A percentile compares a stretch with the other conserved stretches of the same genome.
phyloP scores from a whole-genome alignment of 2,797 vertebrate species.

The Esox masquinongy region DNA sequence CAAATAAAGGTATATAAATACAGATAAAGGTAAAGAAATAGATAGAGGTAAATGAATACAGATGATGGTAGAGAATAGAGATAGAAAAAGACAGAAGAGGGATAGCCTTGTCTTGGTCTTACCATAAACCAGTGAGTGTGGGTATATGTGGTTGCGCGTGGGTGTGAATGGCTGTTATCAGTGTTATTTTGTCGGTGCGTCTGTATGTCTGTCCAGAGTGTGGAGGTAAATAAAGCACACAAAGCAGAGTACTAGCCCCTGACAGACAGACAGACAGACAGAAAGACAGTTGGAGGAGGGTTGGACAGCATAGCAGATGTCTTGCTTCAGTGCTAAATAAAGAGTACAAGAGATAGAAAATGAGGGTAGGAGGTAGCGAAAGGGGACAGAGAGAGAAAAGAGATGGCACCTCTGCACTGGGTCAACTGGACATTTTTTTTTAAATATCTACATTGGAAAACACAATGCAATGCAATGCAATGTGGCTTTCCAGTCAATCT shows the following conservation, averaged over 20 bases:
- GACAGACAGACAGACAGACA: constrained; percentile 66
- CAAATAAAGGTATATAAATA: constrained; percentile 20
- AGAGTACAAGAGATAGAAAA: constrained; percentile 6
- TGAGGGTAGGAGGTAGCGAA: constrained; percentile 8
- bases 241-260: constrained; percentile 26
- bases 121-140: constrained; percentile 60
- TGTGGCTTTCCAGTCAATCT: constrained; percentile 56
- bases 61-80: constrained; percentile 24
- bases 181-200: constrained; percentile 1
- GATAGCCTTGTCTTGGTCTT: constrained; percentile 55
- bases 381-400: background rate
- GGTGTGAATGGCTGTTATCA: background rate
- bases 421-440: constrained; percentile 68
- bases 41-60: constrained; percentile 30
- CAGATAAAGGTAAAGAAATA: constrained; percentile 36
- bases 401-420: constrained; percentile 35
- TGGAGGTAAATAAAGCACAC: constrained; percentile 66
- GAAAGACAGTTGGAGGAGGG: background rate
- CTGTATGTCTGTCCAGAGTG: constrained; percentile 56
- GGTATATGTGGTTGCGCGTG: constrained; percentile 6
- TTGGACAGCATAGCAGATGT: constrained; percentile 49
- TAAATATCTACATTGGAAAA: constrained; percentile 70
- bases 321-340: background rate
- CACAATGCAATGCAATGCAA: constrained; percentile 60
- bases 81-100: constrained; percentile 30